phyloP scores from a whole-genome alignment of 30 jellyfish, hydroid and myxozoan species.

The Cassiopea andromeda region DNA sequence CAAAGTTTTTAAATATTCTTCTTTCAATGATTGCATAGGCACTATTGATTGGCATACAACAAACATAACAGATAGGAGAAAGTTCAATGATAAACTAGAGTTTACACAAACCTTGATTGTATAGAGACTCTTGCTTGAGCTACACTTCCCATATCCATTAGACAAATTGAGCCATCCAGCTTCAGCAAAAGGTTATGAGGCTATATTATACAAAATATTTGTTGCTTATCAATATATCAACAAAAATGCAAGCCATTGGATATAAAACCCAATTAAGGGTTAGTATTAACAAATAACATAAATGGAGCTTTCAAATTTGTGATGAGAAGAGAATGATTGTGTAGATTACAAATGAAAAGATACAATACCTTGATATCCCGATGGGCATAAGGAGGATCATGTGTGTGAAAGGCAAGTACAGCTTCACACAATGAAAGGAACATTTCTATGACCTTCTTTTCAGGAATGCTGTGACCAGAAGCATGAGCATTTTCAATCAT shows the following conservation, averaged over 20 bases:
- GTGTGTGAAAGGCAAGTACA: slow-evolving; percentile 83
- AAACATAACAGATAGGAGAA: not conserved
- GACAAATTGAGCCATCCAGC: slow-evolving; percentile 67
- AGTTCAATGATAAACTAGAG: not conserved
- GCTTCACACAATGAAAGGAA: slow-evolving; percentile 85
- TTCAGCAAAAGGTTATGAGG: slow-evolving; percentile 86
- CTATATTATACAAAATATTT: slow-evolving; percentile 26
- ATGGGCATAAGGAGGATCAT: slow-evolving; percentile 88
- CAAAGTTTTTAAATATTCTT: too few relatives aligned
- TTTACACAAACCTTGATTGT: slow-evolving; percentile 62
- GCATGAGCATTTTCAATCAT: slow-evolving; percentile 78
- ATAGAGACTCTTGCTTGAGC: slow-evolving; percentile 80
- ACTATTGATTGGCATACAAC: too few relatives aligned
- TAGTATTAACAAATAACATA: too few relatives aligned
- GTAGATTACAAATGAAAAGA: too few relatives aligned
- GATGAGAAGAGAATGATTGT: too few relatives aligned
- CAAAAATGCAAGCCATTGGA: not conserved
- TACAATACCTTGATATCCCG: slow-evolving; percentile 98
- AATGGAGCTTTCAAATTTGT: too few relatives aligned
- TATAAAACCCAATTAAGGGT: too few relatives aligned
- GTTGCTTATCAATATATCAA: not conserved
- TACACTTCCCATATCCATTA: slow-evolving; percentile 97
- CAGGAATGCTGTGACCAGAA: slow-evolving; percentile 77
- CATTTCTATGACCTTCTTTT: slow-evolving; percentile 68
- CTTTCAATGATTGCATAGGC: too few relatives aligned